Evolutionary conservation across 2,113 vertebrate genomes (phyloP), one percentile per base, ranked within the genome.

Genomic region (Campylomormyrus numenius): DNA sequence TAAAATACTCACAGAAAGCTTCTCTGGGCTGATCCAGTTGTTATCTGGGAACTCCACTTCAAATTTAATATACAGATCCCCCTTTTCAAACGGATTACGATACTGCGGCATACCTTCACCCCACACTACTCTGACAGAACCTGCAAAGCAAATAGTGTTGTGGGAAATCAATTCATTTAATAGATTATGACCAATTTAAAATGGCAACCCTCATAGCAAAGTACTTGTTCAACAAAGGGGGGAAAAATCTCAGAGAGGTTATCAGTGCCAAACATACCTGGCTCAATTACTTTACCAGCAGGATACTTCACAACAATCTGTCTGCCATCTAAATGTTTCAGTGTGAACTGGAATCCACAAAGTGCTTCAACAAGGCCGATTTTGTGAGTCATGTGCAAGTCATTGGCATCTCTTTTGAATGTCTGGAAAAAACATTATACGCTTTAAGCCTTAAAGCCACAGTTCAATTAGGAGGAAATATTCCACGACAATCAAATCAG

Each of bases 61-160:
- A 94, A 99, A 99, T 91, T 99, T 99, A 92, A 99, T 95, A 93
- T 97, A 99, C 90, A 99, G 97, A 94, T 99, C 98, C 88, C 98
- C 98, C 89, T 99, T 99, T 94, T 99, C 98, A 95, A 99, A 99
- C 2, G 98, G 98, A 94, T 99, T 99, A 92, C 98, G 98, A 92
- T 99, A 99, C 90, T 99, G 98, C 46, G 98, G 98, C 98, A 99
- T 99, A 91, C 98, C 98, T 94, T 99, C 98, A 84, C 97, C 98
- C 92, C 97, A 95, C 90, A 99, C 98, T 88, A 99, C 96, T 53
- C 97, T 96, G 90, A 98, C 94, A 93, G 95, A 98, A 39, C 98
- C 98, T 99, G 93, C 9, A 91, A 80, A 89, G 1, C 62, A 3
- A 88, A 52, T 52, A 90, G 58, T 31, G 5, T 27, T 31, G 8